Base-by-base conservation (phyloP, 2,113 vertebrate species). In the Neotoma lepida region DNA sequence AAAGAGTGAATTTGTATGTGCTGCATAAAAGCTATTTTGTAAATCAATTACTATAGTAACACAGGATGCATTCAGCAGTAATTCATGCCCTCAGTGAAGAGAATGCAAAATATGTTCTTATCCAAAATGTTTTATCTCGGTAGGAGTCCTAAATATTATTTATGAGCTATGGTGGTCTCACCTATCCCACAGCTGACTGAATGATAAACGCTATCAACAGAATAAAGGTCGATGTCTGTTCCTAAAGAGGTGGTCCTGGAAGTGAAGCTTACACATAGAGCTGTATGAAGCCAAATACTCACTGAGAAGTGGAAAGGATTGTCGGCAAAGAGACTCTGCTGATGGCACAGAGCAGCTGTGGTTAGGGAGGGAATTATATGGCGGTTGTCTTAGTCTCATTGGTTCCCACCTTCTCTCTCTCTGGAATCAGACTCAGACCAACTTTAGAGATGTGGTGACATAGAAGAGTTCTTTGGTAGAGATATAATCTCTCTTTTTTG, bases 1-100 rank as follows among this genome's bases (percentile, higher is more conserved):
- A 96, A 97, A 90, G 87, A 96, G n/a, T 89, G 90, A 76, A 97
- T 97, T 97, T 97, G 88, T 89, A 78, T 95, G 94, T 97, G 85
- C 92, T 93, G 91, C 82, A 49, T 95, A 94, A 91, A 97, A 96
- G 46, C 95, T 97, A 91, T 95, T 98, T 97, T 96, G 97, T 97
- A 98, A 98, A 98, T 96, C 95, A 96, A 88, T 97, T 96, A 81
- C 90, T 97, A 91, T 95, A 95, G 94, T 96, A 86, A 92, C 9
- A 56, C 71, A 88, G 88, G 51, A 94, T 93, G 66, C 58, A 64
- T 88, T 95, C 88, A 77, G 64, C 80, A 95, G 58, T 96, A 97
- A 97, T 95, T 61, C 76, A 95, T 89, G 56, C 90, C 86, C 39
- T 91, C 95, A 97, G 92, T 96, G 91, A 97, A 95, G 61, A 90